Evolutionary conservation across 92 coral and sea anemone species (phyloP), one percentile per base, ranked within the genome.

Genomic region (Umimayanthus chanpuru): DNA sequence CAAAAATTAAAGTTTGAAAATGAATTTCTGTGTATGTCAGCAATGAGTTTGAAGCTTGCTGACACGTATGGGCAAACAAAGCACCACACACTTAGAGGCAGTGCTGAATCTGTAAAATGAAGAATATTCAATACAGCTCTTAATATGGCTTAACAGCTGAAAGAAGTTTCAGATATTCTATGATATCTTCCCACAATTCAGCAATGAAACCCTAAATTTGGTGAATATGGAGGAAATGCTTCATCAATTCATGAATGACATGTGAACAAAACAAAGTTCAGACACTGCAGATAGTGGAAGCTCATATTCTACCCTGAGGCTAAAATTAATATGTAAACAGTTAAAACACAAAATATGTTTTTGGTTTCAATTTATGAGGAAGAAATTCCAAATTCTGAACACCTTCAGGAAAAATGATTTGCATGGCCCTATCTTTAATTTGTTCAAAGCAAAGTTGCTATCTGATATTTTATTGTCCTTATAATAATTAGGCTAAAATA

Each of bases 181-280:
- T 53, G 23, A 82, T 23, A 55, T 70, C 58, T 70, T 82, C 86
- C 74, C 77, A 67, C 41, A 82, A 12, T 39, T 82, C 26, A 66
- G 5, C 6, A 29, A 30, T 25, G 61, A 82, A 66, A 18, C 86
- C 38, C 77, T 25, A 82, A 82, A 82, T 82, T 82, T 82, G 86
- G 86, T 47, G 43, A 41, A 5, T 65, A 6, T 32, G 47, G 77
- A 66, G 76, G 40, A 44, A 41, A 82, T 39, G n/a, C 20, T n/a
- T 82, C n/a, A 73, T 79, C 9, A 79, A 56, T 53, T 82, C n/a
- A 73, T 79, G 10, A 79, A 56, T 53, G 43, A 20, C 61, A 43
- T 2, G 2, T 32, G 36, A 32, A 32, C 56, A 77, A 79, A 49
- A 49, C 65, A 50, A 79, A 50, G 32, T n/a, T 43, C 3, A 15